Conservation (phyloP, 2,797 vertebrate genomes). For the Tapirus indicus region DNA sequence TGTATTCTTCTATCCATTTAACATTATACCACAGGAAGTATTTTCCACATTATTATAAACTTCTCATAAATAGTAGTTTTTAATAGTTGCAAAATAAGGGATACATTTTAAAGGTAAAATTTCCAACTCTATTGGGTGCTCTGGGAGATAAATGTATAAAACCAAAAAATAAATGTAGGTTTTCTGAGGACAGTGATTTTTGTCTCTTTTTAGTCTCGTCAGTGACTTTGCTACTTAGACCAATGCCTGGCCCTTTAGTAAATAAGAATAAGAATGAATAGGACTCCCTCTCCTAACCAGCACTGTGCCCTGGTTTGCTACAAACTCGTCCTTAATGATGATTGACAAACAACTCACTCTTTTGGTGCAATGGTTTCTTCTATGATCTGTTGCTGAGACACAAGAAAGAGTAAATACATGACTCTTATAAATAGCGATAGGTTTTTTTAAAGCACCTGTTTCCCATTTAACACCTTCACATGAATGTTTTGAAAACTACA, state of each 20-base stretch:
- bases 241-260: neutral
- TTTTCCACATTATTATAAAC: neutral
- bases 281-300: neutral
- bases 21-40: neutral
- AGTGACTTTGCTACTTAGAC: neutral
- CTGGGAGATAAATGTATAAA: constrained; percentile 11
- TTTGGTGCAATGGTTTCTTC: neutral
- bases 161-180: neutral
- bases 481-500: constrained; percentile 1
- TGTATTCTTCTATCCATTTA: neutral
- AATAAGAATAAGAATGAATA: neutral
- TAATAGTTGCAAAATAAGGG: constrained; percentile 4
- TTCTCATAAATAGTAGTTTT: neutral
- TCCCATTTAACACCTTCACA: constrained; percentile 8
- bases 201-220: neutral
- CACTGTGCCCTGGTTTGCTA: neutral
- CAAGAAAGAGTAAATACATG: neutral
- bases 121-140: neutral
- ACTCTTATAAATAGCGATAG: constrained; percentile 39
- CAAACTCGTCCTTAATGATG: neutral
- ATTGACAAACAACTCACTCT: neutral
- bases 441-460: constrained; percentile 41
- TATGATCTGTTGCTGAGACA: constrained; percentile 48
- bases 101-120: constrained; percentile 29
- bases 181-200: neutral